Conservation (phyloP, 2,888 invertebrate species). For the Diplazon laetatorius region DNA sequence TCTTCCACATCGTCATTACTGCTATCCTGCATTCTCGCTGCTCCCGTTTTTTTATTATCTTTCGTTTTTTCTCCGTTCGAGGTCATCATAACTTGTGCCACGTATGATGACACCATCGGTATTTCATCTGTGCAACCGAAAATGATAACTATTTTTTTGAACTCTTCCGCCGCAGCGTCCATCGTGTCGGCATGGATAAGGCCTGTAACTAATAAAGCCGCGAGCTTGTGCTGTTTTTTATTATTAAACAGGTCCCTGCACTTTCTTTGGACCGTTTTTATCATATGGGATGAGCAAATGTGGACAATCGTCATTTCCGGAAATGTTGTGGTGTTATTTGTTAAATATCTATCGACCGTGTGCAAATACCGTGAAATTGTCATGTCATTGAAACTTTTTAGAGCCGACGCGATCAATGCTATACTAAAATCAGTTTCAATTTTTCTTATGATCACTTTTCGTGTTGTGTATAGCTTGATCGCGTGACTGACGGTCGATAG, state of each 20-base stretch:
- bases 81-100: background rate
- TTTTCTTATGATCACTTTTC: slow-evolving; percentile 17
- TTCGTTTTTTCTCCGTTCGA: background rate
- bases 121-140: background rate
- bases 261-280: slow-evolving; percentile 7
- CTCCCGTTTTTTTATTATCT: background rate
- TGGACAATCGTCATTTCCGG: slow-evolving; percentile 8
- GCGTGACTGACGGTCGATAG: slow-evolving; percentile 5
- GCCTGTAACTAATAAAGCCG: background rate
- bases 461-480: background rate
- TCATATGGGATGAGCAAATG: slow-evolving; percentile 24
- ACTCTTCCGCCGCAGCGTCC: background rate
- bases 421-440: slow-evolving; percentile 41
- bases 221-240: background rate
- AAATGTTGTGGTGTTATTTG: no score
- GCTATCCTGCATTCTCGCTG: no score
- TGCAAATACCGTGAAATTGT: background rate
- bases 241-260: background rate
- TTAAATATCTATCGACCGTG: background rate
- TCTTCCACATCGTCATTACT: slow-evolving; percentile 3
- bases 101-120: background rate
- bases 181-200: slow-evolving; percentile 10
- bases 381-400: slow-evolving; percentile 27
- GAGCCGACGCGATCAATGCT: background rate
- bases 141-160: background rate